A percentile compares a stretch with the other conserved stretches of the same genome.
These are phyloP conservation scores for Belgica antarctica DNA, from an alignment of 2,888 invertebrate species.

Conservation along the genomic window DNA sequence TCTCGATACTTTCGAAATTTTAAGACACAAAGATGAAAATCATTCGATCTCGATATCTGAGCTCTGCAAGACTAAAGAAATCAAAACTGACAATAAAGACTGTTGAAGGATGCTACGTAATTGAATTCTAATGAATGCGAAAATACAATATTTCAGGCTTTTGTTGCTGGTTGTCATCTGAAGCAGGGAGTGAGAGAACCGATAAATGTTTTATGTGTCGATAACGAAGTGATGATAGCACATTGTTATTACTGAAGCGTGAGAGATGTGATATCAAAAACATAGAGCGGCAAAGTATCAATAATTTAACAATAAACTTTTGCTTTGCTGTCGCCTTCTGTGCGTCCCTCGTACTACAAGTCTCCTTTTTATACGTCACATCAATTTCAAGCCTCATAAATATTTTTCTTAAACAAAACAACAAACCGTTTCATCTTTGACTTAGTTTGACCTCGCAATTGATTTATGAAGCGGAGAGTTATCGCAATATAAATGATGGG, in stretches of 20 bases:
- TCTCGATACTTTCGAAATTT: background rate
- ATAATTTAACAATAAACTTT: slow-evolving; percentile 21
- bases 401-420: slow-evolving; percentile 12
- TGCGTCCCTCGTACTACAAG: too few species aligned
- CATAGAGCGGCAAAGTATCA: slow-evolving; percentile 11
- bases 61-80: background rate
- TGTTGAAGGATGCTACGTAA: background rate
- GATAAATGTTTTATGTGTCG: slow-evolving; percentile 19
- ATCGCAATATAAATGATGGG: slow-evolving; percentile 17
- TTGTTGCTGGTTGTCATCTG: background rate
- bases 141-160: background rate
- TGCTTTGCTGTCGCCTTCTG: too few species aligned
- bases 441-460: slow-evolving; percentile 23
- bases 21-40: background rate
- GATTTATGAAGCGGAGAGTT: slow-evolving; percentile 11
- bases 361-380: background rate
- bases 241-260: background rate
- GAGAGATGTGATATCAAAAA: background rate
- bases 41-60: background rate
- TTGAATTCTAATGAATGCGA: background rate
- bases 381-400: slow-evolving; percentile 5
- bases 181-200: background rate
- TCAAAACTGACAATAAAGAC: background rate
- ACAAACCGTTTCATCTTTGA: background rate
- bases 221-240: slow-evolving; percentile 19